Evolutionary conservation across 2,797 vertebrate species (phyloP), one percentile per base, ranked within the genome.

Genomic region (Gouania willdenowi): DNA sequence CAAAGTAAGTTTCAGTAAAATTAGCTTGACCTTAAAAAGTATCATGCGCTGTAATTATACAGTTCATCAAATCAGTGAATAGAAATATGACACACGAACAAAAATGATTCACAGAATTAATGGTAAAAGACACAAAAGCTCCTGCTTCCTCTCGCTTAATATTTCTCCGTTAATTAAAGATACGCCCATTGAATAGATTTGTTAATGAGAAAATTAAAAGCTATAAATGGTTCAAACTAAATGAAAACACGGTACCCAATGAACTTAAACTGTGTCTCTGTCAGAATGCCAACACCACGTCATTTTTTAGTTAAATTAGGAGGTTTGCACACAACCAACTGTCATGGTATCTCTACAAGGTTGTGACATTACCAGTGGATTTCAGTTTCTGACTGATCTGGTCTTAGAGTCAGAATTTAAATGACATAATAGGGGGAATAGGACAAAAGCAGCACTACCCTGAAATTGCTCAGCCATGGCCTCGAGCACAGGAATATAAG

Each of bases 121-220:
- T 86, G 39, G 45, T 62, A 35, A 40, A 53, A 62, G 54, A 66
- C 62, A 78, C 77, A 77, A 71, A 65, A 58, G 50, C 51, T 51
- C 42, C 48, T 45, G 58, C 51, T 77, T 54, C 44, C 74, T 42
- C 42, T 67, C 57, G 65, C 22, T 59, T 76, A 63, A 75, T 66
- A 76, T 65, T 51, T 42, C 47, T 24, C 26, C 65, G 79, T 79
- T 81, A 84, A 85, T 84, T 82, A 85, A 82, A 74, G 44, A 77
- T 63, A 31, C 45, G 62, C 41, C 47, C 78, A 72, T 75, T 77
- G 76, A 75, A 68, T 77, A 62, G 13, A 64, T 71, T 45, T 57
- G 51, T 47, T 77, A 76, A 82, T 78, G 66, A 70, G 47, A 74
- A 55, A 72, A 56, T 68, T 55, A 50, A 38, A 63, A 60, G 53